Evolutionary conservation across 30 jellyfish, hydroid and myxozoan species (phyloP).

Genomic region (Rhopilema esculentum): DNA sequence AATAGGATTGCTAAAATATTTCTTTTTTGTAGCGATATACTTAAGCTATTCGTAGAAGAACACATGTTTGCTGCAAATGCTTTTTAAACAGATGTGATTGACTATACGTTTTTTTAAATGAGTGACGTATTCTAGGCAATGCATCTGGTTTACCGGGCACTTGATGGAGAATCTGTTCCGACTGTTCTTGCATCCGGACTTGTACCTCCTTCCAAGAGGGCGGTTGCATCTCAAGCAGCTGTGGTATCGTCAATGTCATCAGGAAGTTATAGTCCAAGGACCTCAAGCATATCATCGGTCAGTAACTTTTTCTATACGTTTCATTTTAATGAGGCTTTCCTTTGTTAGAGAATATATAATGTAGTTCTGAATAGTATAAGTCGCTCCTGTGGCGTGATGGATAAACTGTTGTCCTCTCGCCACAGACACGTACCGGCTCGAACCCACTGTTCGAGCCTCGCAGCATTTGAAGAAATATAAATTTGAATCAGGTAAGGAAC

Average conservation of each 20-base stretch:
- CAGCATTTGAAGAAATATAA: no score
- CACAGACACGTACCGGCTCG: no score
- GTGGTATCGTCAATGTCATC: conserved; percentile 44
- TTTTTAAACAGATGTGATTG: neutral
- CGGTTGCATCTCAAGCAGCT: conserved; percentile 42
- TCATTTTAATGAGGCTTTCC: no score
- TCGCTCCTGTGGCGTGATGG: no score
- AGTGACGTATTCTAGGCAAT: conserved; percentile 69
- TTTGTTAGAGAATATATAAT: no score
- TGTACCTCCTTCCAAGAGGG: conserved; percentile 89
- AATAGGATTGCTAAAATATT: no score
- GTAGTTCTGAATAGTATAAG: no score
- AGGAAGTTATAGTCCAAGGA: conserved; percentile 27
- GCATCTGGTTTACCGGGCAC: conserved; percentile 91
- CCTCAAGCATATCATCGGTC: conserved; percentile 10
- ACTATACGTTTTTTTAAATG: neutral
- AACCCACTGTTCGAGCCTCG: no score
- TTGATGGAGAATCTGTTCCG: conserved; percentile 89
- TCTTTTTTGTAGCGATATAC: no score
- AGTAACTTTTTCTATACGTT: neutral
- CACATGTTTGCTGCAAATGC: neutral
- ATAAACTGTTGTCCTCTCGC: no score
- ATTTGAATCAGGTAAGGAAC: no score
- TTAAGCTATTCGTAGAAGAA: neutral
- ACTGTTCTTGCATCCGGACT: conserved; percentile 60